These are phyloP conservation scores for Polydrusus tereticollis DNA, from an alignment of 2,888 invertebrate species.

Conservation along the genomic window DNA sequence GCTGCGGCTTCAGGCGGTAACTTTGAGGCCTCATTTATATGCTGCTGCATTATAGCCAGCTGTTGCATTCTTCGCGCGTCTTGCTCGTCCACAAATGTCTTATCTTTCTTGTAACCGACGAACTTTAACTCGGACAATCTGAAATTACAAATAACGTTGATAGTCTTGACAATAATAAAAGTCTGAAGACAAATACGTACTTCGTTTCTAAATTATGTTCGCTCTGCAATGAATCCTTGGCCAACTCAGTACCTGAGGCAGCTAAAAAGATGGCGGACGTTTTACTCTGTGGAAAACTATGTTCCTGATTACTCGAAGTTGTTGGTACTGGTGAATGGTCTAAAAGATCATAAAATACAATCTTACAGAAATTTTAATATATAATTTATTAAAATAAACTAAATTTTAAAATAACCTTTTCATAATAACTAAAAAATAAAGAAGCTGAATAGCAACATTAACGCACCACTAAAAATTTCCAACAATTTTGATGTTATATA, in stretches of 20 bases:
- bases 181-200: conserved; percentile 52
- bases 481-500: too few species aligned
- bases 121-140: conserved; percentile 82
- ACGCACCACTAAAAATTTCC: too few species aligned
- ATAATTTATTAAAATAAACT: too few species aligned
- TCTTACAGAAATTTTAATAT: too few species aligned
- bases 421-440: too few species aligned
- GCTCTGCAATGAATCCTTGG: conserved; percentile 55
- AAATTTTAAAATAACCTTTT: too few species aligned
- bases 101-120: conserved; percentile 82
- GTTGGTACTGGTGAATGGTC: conserved; percentile 45
- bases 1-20: conserved; percentile 81
- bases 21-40: conserved; percentile 77
- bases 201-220: conserved; percentile 57
- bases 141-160: conserved; percentile 49
- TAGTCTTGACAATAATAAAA: not conserved
- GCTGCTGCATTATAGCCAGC: conserved; percentile 78
- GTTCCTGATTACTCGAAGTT: conserved; percentile 17
- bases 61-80: conserved; percentile 80
- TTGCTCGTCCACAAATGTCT: conserved; percentile 81
- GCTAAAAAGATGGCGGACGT: conserved; percentile 57
- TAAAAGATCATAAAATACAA: too few species aligned
- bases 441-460: too few species aligned
- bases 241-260: conserved; percentile 60
- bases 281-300: conserved; percentile 26